phyloP scores from a whole-genome alignment of 2,888 invertebrate species.

The Alitta virens region DNA sequence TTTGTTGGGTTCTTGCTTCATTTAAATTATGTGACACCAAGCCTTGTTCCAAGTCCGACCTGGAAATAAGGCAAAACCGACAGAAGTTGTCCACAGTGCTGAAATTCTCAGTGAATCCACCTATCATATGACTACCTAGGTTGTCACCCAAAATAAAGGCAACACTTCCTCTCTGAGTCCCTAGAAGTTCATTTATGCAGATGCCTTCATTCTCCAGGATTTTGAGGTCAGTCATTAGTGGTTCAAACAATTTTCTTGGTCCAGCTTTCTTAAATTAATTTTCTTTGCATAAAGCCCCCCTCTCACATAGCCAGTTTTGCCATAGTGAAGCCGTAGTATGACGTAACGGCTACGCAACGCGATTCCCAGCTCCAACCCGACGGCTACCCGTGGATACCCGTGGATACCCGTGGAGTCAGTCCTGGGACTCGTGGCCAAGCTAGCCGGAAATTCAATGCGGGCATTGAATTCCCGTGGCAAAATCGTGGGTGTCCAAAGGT shows the following conservation, averaged over 20 bases:
- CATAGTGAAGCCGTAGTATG: too few relatives aligned
- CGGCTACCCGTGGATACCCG: too few relatives aligned
- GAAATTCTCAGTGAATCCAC: not conserved
- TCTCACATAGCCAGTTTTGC: slow-evolving; percentile 20
- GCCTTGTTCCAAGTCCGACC: too few relatives aligned
- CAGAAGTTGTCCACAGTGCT: not conserved
- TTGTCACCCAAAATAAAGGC: not conserved
- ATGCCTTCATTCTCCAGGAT: not conserved
- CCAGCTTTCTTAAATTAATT: not conserved
- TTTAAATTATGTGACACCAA: too few relatives aligned
- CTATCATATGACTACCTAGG: not conserved
- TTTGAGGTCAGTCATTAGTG: not conserved
- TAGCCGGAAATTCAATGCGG: too few relatives aligned
- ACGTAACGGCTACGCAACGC: too few relatives aligned
- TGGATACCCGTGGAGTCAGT: too few relatives aligned
- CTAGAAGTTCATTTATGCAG: not conserved
- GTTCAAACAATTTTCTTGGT: not conserved
- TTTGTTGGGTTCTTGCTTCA: too few relatives aligned
- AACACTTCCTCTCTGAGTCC: not conserved
- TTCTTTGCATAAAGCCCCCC: slow-evolving; percentile 2
- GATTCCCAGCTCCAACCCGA: too few relatives aligned
- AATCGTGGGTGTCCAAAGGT: too few relatives aligned
- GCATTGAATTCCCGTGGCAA: too few relatives aligned
- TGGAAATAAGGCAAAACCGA: not conserved
- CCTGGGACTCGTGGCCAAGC: too few relatives aligned